Evolutionary conservation across 2,113 vertebrate genomes (phyloP).

Genomic region (Platysternon megacephalum): DNA sequence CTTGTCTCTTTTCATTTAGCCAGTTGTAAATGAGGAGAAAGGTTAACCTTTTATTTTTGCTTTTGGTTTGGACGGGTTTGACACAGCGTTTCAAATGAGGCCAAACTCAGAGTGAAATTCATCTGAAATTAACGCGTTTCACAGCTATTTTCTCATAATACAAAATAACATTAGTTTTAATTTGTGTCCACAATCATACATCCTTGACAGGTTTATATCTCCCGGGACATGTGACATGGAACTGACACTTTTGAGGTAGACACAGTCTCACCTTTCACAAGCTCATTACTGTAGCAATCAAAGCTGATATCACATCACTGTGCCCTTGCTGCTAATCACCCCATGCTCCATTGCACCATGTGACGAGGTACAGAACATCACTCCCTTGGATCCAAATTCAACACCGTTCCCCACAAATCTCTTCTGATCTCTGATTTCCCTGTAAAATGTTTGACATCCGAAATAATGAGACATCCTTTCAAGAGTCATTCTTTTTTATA

Average conservation of each 20-base stretch:
- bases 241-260: not conserved
- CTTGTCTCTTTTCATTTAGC: not conserved
- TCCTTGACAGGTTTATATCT: not conserved
- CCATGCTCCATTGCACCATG: accelerated
- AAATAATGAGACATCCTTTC: slow-evolving; percentile 52
- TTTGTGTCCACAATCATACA: not conserved
- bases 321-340: not conserved
- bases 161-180: accelerated
- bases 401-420: not conserved
- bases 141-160: not conserved
- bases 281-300: slow-evolving; percentile 61
- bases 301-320: slow-evolving; percentile 6
- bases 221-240: not conserved
- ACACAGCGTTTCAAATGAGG: not conserved
- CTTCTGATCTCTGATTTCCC: slow-evolving; percentile 53
- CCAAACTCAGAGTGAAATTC: slow-evolving; percentile 22
- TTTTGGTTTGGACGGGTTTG: not conserved
- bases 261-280: not conserved
- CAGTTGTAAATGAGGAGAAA: not conserved
- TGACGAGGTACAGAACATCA: not conserved
- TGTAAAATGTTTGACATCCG: slow-evolving; percentile 33
- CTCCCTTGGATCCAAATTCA: not conserved
- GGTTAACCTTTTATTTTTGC: not conserved
- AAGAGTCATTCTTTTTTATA: slow-evolving; percentile 7
- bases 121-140: slow-evolving; percentile 10